Conservation (phyloP, 2,888 invertebrate genomes). For the Lacanobia oleracea region DNA sequence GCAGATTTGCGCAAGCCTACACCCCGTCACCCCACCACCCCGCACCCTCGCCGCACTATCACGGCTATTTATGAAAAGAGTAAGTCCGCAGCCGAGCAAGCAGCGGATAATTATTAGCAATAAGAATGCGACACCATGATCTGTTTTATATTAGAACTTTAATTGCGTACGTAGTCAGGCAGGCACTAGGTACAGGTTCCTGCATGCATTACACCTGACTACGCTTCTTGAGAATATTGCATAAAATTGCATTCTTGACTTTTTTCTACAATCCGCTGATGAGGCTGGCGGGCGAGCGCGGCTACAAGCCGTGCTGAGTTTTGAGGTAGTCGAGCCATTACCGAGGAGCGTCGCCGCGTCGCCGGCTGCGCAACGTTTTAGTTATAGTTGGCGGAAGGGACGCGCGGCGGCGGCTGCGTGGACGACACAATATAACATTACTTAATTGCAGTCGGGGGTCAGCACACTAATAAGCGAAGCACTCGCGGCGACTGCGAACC, state of each 20-base stretch:
- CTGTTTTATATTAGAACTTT: slow-evolving; percentile 51
- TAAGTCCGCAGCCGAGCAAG: not conserved
- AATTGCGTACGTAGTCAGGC: slow-evolving; percentile 29
- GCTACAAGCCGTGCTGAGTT: not conserved
- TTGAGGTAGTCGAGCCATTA: not conserved
- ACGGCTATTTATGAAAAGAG: slow-evolving; percentile 21
- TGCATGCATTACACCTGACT: slow-evolving; percentile 22
- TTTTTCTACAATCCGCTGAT: slow-evolving; percentile 8
- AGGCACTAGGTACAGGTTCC: slow-evolving; percentile 36
- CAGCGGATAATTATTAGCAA: slow-evolving; percentile 40
- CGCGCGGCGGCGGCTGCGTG: not conserved
- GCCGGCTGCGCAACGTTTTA: slow-evolving; percentile 7
- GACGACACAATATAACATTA: slow-evolving; percentile 12
- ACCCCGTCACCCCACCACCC: too few species aligned
- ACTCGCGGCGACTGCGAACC: not conserved
- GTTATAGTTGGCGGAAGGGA: not conserved
- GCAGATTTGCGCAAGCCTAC: slow-evolving; percentile 24
- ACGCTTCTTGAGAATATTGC: slow-evolving; percentile 23
- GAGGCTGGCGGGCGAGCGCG: not conserved
- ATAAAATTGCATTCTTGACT: slow-evolving; percentile 27
- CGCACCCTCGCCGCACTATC: not conserved
- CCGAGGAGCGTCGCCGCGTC: not conserved
- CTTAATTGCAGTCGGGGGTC: slow-evolving; percentile 34
- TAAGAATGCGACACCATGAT: slow-evolving; percentile 34
- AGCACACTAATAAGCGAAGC: slow-evolving; percentile 27